Conservation (phyloP, 2,888 invertebrate genomes). For the Hyppa rectilinea region DNA sequence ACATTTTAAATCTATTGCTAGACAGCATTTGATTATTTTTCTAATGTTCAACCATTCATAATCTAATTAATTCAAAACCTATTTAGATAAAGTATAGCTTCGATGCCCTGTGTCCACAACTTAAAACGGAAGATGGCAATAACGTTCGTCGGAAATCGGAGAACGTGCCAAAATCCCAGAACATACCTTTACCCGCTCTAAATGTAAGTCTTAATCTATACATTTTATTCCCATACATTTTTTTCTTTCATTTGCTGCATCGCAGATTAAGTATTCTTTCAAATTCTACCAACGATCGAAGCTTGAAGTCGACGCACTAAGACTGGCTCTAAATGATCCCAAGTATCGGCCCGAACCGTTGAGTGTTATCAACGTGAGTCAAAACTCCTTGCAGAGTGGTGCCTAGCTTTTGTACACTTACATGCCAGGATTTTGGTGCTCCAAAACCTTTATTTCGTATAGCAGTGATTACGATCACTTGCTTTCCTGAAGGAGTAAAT, state of each 20-base stretch:
- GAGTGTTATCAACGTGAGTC: slow-evolving; percentile 93
- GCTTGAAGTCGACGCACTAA: slow-evolving; percentile 90
- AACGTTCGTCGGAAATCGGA: slow-evolving; percentile 87
- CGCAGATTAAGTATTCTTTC: slow-evolving; percentile 93
- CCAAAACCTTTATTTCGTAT: too few species aligned
- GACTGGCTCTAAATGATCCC: slow-evolving; percentile 91
- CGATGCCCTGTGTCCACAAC: slow-evolving; percentile 92
- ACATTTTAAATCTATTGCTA: neutral
- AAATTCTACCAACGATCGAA: slow-evolving; percentile 91
- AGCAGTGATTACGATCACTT: neutral
- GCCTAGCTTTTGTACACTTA: slow-evolving; percentile 64
- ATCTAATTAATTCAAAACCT: slow-evolving; percentile 52
- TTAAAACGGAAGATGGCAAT: slow-evolving; percentile 91
- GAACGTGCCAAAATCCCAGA: slow-evolving; percentile 89
- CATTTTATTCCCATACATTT: slow-evolving; percentile 43
- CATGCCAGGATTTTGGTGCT: slow-evolving; percentile 34
- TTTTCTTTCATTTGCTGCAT: slow-evolving; percentile 74
- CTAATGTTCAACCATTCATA: neutral
- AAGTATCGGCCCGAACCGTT: slow-evolving; percentile 92
- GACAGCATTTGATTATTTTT: neutral
- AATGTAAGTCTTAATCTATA: slow-evolving; percentile 91
- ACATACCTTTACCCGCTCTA: slow-evolving; percentile 93
- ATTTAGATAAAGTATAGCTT: slow-evolving; percentile 94
- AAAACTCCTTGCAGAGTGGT: slow-evolving; percentile 69
- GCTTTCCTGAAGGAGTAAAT: neutral